Evolutionary conservation across 2,888 invertebrate genomes (phyloP).

Genomic region (Clusia tigrina): DNA sequence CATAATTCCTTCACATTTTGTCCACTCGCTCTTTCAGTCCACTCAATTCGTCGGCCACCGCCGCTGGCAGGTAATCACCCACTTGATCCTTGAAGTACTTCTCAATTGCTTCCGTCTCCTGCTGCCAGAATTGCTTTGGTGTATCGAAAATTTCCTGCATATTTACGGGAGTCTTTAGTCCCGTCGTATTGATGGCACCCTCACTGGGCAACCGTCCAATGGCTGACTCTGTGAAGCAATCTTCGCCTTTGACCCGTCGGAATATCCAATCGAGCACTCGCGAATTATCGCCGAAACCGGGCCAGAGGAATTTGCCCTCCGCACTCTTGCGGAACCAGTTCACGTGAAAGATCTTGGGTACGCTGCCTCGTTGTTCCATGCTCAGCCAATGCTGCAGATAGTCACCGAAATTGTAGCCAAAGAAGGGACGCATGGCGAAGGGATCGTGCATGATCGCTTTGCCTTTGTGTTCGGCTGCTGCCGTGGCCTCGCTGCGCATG

Average conservation of each 20-base stretch:
- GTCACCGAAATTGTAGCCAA: constrained; percentile 98
- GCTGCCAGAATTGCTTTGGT: constrained; percentile 89
- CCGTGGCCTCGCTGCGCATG: constrained; percentile 96
- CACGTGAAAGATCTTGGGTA: constrained; percentile 97
- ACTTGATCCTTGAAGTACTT: constrained; percentile 93
- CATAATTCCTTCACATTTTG: constrained; percentile 67
- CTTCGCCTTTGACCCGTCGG: constrained; percentile 81
- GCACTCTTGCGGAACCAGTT: constrained; percentile 96
- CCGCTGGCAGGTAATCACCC: constrained; percentile 80
- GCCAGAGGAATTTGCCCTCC: constrained; percentile 95
- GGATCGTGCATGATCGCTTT: constrained; percentile 97
- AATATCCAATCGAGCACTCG: constrained; percentile 97
- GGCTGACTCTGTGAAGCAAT: constrained; percentile 76
- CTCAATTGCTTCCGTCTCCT: constrained; percentile 82
- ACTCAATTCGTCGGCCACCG: constrained; percentile 75
- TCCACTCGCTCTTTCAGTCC: constrained; percentile 69
- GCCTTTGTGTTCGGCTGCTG: constrained; percentile 95
- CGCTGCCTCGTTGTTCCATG: constrained; percentile 74
- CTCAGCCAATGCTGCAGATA: constrained; percentile 95
- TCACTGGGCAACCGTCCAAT: constrained; percentile 75
- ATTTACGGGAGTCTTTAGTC: constrained; percentile 74
- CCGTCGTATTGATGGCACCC: constrained; percentile 74
- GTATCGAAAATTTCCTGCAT: constrained; percentile 82
- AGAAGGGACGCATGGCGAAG: constrained; percentile 99
- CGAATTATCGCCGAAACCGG: constrained; percentile 96